phyloP scores from a whole-genome alignment of 37 sponge, comb jelly and placozoan species.

The Tethya wilhelma region DNA sequence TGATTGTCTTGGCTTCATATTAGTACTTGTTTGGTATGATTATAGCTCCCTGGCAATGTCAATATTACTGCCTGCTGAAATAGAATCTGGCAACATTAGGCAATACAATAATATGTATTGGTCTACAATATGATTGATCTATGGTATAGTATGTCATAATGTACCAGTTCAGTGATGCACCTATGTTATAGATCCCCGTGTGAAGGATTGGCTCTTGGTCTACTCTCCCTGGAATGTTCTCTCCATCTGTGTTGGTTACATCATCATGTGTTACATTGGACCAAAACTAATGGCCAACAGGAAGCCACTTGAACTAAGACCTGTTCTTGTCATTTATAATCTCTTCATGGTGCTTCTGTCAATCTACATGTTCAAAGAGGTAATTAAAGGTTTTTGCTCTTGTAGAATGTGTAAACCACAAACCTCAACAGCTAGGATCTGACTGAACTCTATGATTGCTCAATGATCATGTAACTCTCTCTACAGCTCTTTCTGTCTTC shows the following conservation, averaged over 20 bases:
- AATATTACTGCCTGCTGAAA: too few relatives aligned
- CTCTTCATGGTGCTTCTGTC: constrained; percentile 67
- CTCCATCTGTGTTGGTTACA: constrained; percentile 43
- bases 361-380: constrained; percentile 73
- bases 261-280: constrained; percentile 58
- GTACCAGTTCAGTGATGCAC: not conserved
- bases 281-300: constrained; percentile 65
- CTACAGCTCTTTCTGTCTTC: constrained; percentile 36
- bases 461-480: not conserved
- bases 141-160: too few relatives aligned
- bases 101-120: too few relatives aligned
- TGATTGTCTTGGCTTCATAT: too few relatives aligned
- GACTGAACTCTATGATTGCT: not conserved
- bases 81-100: too few relatives aligned
- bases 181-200: constrained; percentile 61
- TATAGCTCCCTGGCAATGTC: too few relatives aligned
- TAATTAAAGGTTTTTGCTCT: not conserved
- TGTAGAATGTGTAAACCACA: too few relatives aligned
- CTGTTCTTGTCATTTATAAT: constrained; percentile 74
- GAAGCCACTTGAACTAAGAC: constrained; percentile 59
- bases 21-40: too few relatives aligned
- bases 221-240: constrained; percentile 62
- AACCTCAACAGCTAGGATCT: not conserved
- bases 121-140: too few relatives aligned
- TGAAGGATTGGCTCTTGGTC: constrained; percentile 77